Evolutionary conservation across 2,888 invertebrate genomes (phyloP), one percentile per base, ranked within the genome.

Genomic region (Cephus pygmeus): DNA sequence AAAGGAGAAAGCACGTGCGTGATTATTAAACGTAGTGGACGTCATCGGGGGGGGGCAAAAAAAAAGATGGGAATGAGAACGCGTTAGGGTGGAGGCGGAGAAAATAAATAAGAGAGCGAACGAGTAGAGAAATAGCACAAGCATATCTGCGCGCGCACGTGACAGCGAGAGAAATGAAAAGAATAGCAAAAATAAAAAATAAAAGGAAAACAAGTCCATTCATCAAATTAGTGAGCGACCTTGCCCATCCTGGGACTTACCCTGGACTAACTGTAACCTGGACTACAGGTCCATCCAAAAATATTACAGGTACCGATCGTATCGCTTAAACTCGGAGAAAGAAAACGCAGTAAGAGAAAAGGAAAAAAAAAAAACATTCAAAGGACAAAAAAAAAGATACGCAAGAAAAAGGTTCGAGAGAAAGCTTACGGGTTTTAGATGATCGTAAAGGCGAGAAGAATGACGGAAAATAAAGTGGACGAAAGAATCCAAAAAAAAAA

Each of bases 161-260:
- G 11, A 34, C 11, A 34, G 2, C 2, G 40, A 40, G 40, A 40
- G 15, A 36, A 15, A 15, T 12, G 15, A 36, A 36, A 75, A 77
- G 69, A 40, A 35, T 34, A 30, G 30, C 40, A 69, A 69, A 75
- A 34, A 36, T 73, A 76, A 81, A 35, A 78, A 78, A 33, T n/a
- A 34, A n/a, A 77, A 79, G 77, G 76, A 79, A 77, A 77, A 75
- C 69, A 80, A 73, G 76, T 82, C 78, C 80, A 82, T 83, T 81
- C 80, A 81, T 82, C 80, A 81, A 83, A 82, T 80, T 79, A 80
- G 80, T 75, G 73, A 77, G 75, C 81, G 81, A 81, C 80, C 81
- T 83, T 81, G 81, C 76, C 80, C 78, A 79, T 80, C 81, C 82
- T 82, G 81, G 79, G 15, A 15, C 6, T 40, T 40, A 40, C 40